Evolutionary conservation across 2,888 invertebrate species (phyloP), one percentile per base, ranked within the genome.

Genomic region (Apoderus coryli): DNA sequence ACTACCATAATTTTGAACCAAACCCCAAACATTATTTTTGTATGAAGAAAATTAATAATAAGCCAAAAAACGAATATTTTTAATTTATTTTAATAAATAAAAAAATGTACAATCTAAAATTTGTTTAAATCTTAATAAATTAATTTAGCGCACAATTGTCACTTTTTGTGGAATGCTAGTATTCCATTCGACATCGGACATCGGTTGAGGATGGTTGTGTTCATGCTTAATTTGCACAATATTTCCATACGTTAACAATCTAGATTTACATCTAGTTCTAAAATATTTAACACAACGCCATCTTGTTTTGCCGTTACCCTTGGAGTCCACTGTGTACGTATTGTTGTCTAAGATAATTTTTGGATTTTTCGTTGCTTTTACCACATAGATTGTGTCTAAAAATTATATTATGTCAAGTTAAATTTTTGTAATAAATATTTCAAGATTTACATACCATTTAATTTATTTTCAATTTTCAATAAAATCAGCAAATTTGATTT

Each of bases 321-420:
- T 36, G 11, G 33, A 37, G 16, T 40, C 37, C 12, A 45, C 36
- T 4, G 38, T 35, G 29, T 39, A 47, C 10, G 42, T 42, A 24
- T 46, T 39, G 7, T 37, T 38, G 15, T 46, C 44, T 22, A 48
- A 13, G 14, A 48, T 40, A 9, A 47, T 38, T 35, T 44, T 41
- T 6, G 44, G 42, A 10, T 39, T 33, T 22, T 43, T 44, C 7
- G 25, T 35, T 6, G 38, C 44, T 12, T 33, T 19, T 7, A 32
- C 35, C 9, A 42, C 38, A 29, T 35, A 37, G 16, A 42, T 40
- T 12, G 33, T 11, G 19, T 37, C 40, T 40, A 29, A 30, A 40
- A 42, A 13, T 16, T n/a, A n/a, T n/a, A n/a, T n/a, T n/a, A n/a
- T n/a, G n/a, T n/a, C n/a, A n/a, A n/a, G n/a, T n/a, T n/a, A n/a